Evolutionary conservation across 1,140 invertebrate species (phyloP), one percentile per base, ranked within the genome.

Genomic region (Drosophila sproati): DNA sequence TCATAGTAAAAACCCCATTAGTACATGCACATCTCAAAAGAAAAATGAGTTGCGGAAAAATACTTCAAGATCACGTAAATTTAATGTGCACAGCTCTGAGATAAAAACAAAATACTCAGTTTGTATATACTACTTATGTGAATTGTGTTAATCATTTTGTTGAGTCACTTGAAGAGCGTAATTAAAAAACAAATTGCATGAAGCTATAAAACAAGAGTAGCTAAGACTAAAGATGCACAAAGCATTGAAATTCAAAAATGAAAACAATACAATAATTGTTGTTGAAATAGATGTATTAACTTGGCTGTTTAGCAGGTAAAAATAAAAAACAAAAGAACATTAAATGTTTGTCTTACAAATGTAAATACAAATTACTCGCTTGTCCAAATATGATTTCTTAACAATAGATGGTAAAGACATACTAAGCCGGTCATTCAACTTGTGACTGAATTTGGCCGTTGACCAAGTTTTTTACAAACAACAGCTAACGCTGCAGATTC

Each of bases 361-460:
- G 45, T 61, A 61, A 57, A 43, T 48, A 43, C 34, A 69, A 31
- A 51, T n/a, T 3, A 35, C 34, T 12, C 28, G 12, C 32, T 41
- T 61, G 66, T 55, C 55, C 12, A 73, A 12, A 73, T 60, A 28
- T 28, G 6, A 45, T 28, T 7, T 3, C 32, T 28, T 56, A 62
- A 61, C 51, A 74, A 74, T 62, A 48, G 28, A 1, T 59, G 3
- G 37, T n/a, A 41, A 3, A 41, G 4, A 72, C 54, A 60, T 63
- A 48, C 37, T 35, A 56, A 20, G 37, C 47, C 75, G 83, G 83
- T 88, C 83, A 88, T 88, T 88, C 83, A 88, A 88, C 83, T 77
- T 73, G 56, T 56, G 20, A 48, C 59, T 62, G 20, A 64, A 52
- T 32, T 28, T 51, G 68, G 48, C 43, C 51, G 66, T 66, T 86